Evolutionary conservation across 2,113 vertebrate genomes (phyloP).

Genomic region (Apodemus speciosus): DNA sequence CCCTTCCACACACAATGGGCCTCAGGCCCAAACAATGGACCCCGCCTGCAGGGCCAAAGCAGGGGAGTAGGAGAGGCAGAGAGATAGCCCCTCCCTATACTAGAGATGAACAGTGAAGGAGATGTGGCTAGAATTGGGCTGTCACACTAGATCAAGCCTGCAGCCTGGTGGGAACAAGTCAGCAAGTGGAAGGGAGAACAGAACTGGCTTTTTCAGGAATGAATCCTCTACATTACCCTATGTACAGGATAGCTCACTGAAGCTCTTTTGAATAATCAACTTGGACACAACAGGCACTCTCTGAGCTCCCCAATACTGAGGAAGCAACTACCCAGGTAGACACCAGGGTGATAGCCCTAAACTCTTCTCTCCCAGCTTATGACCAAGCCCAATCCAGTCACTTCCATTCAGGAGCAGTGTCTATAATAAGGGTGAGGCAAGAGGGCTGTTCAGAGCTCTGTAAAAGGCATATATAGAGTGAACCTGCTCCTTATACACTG

Average conservation of each 20-base stretch:
- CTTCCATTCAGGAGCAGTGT: neutral
- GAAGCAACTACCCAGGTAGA: neutral
- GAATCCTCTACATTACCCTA: neutral
- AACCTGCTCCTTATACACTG: neutral
- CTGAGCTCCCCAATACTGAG: neutral
- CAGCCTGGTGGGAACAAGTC: neutral
- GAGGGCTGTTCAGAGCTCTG: neutral
- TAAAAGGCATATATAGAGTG: neutral
- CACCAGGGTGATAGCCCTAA: neutral
- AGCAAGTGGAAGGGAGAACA: no score
- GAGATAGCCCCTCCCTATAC: neutral
- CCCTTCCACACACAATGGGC: slow-evolving; percentile 84
- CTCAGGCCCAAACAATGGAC: slow-evolving; percentile 85
- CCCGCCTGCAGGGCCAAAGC: slow-evolving; percentile 7
- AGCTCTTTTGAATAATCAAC: neutral
- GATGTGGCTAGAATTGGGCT: neutral
- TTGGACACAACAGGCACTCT: neutral
- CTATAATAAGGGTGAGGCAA: no score
- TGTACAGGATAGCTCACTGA: neutral
- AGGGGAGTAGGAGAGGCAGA: neutral
- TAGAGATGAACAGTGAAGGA: neutral
- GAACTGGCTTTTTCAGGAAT: neutral
- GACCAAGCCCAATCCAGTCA: neutral
- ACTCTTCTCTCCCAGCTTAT: neutral
- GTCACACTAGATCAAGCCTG: neutral